Evolutionary conservation across 2,113 vertebrate genomes (phyloP), one percentile per base, ranked within the genome.

Genomic region (Sinocyclocheilus maitianheensis): DNA sequence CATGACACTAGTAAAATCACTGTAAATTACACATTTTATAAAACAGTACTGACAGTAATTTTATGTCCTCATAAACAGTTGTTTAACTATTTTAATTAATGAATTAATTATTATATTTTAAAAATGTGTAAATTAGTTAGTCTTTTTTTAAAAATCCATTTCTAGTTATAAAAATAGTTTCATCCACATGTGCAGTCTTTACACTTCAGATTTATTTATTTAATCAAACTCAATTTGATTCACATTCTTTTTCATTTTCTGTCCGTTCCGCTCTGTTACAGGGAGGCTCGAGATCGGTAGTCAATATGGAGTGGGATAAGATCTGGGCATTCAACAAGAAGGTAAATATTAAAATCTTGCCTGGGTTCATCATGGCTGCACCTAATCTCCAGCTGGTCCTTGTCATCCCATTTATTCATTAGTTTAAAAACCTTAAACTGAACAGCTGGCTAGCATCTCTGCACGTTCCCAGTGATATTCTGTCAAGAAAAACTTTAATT

Each of bases 291-390:
- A 95, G 97, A 79, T 99, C 98, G 58, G 97, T 99, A 0, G 98
- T 99, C 85, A 99, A 99, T 92, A 99, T 99, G 98, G 98, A 99
- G 89, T 99, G 98, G 98, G 98, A 99, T 94, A 99, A 99, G 95
- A 98, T 99, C 92, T 99, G 98, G 98, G 93, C 98, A 2, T 99
- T 99, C 91, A 99, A 99, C 91, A 99, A 99, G 93, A 99, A 99
- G 97, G 98, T 99, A 95, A n/a, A 83, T 12, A 24, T 62, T n/a
- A 22, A 13, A 46, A 53, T 11, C 30, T 67, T 40, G 4, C 53
- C 37, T 53, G 62, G 24, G n/a, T 83, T 9, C 26, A 40, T 14
- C 30, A n/a, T 30, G 12, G 8, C 46, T 43, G 16, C 22, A 60
- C 30, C 65, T 58, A 9, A 40, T 65, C 78, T 81, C 37, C 40